Evolutionary conservation across 2,113 vertebrate species (phyloP).

Genomic region (Capreolus pygargus): DNA sequence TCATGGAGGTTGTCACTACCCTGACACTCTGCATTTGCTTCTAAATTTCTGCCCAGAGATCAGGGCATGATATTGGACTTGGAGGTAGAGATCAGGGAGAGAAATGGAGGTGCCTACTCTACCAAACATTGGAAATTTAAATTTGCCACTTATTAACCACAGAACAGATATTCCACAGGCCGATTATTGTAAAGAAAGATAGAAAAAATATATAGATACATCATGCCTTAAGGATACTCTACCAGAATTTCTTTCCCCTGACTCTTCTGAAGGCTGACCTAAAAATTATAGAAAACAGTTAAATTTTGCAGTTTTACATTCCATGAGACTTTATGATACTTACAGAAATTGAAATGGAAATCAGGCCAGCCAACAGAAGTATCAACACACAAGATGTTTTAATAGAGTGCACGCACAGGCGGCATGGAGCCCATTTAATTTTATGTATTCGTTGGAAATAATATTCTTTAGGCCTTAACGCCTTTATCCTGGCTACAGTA

Average conservation of each 20-base stretch:
- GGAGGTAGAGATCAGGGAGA: fast-evolving
- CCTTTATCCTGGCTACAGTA: background rate
- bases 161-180: background rate
- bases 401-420: background rate
- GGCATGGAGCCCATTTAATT: background rate
- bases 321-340: background rate
- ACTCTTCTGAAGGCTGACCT: background rate
- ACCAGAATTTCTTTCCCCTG: background rate
- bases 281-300: background rate
- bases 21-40: background rate
- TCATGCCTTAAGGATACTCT: background rate
- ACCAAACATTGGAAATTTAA: background rate
- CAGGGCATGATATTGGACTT: background rate
- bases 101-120: background rate
- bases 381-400: background rate
- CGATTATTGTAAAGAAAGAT: background rate
- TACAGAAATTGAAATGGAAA: slow-evolving; percentile 45
- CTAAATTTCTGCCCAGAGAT: background rate
- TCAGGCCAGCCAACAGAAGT: background rate
- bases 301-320: background rate
- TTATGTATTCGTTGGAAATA: background rate
- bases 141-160: background rate
- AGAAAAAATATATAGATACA: background rate
- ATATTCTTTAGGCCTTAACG: background rate
- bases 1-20: background rate